Evolutionary conservation across 1,140 invertebrate genomes (phyloP).

Genomic region (Hypothenemus hampei): DNA sequence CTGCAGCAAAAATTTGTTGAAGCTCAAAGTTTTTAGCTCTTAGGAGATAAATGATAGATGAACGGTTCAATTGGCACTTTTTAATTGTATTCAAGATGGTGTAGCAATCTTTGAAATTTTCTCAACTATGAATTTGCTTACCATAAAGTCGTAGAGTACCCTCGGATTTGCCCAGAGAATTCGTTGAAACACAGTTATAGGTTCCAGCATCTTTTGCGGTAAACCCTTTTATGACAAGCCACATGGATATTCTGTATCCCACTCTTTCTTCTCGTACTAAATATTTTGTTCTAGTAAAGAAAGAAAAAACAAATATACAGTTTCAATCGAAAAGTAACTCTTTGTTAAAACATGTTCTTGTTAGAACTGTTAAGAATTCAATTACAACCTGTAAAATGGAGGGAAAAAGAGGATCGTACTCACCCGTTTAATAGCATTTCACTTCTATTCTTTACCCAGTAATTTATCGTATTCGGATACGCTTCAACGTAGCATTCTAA

Average conservation of each 20-base stretch:
- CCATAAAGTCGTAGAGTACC: slow-evolving; percentile 80
- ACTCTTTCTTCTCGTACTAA: slow-evolving; percentile 69
- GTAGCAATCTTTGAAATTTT: neutral
- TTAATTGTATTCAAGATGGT: neutral
- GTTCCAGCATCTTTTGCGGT: slow-evolving; percentile 74
- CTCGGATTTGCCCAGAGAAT: slow-evolving; percentile 80
- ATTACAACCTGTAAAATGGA: too few relatives aligned
- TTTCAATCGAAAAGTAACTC: neutral
- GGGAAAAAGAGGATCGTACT: too few relatives aligned
- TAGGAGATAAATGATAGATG: too few relatives aligned
- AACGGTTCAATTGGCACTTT: neutral
- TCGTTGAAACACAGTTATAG: slow-evolving; percentile 88
- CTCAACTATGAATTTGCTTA: too few relatives aligned
- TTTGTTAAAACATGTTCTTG: too few relatives aligned
- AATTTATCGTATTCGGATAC: slow-evolving; percentile 76
- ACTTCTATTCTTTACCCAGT: slow-evolving; percentile 73
- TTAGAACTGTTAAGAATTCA: too few relatives aligned
- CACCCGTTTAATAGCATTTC: slow-evolving; percentile 77
- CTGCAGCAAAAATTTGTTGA: too few relatives aligned
- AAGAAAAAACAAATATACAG: neutral
- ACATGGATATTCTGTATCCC: slow-evolving; percentile 79
- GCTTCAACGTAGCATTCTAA: slow-evolving; percentile 79
- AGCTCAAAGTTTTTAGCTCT: too few relatives aligned
- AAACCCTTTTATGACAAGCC: slow-evolving; percentile 75
- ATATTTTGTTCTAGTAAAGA: slow-evolving; percentile 68